phyloP scores from a whole-genome alignment of 2,888 invertebrate species.

The Aplocera efformata region DNA sequence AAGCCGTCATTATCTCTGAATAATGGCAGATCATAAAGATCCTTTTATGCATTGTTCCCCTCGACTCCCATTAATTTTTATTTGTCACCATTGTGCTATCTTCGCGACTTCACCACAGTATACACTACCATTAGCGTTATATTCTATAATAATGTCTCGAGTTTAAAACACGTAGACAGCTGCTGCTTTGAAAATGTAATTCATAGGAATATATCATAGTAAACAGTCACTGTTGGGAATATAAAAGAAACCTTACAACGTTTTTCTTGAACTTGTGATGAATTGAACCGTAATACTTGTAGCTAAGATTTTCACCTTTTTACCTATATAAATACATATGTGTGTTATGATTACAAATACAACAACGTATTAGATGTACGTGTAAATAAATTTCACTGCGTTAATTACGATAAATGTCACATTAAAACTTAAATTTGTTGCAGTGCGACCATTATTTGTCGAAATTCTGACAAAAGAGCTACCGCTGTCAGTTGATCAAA shows the following conservation, averaged over 20 bases:
- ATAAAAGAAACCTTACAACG: too few relatives aligned
- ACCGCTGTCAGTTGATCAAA: conserved; percentile 90
- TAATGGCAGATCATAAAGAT: conserved; percentile 25
- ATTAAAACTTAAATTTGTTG: conserved; percentile 37
- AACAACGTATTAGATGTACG: too few relatives aligned
- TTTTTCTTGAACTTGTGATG: conserved; percentile 1
- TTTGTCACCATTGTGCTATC: conserved; percentile 60
- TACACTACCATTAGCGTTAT: conserved; percentile 15
- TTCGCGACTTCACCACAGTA: conserved; percentile 17
- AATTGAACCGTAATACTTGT: too few relatives aligned
- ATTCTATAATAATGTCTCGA: conserved; percentile 3
- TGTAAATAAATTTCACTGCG: too few relatives aligned
- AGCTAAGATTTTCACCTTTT: too few relatives aligned
- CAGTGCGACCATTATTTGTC: conserved; percentile 91
- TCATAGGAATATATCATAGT: too few relatives aligned
- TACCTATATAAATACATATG: too few relatives aligned
- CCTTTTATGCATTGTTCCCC: conserved; percentile 43
- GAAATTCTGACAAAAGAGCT: conserved; percentile 90
- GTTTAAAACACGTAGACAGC: not conserved
- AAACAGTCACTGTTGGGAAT: too few relatives aligned
- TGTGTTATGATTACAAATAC: too few relatives aligned
- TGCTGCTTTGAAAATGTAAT: too few relatives aligned
- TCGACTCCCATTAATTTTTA: conserved; percentile 62
- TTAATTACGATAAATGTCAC: too few relatives aligned
- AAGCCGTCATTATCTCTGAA: conserved; percentile 32